These are phyloP conservation scores for Peromyscus nudipes DNA, from an alignment of 2,797 vertebrate species.

Conservation along the genomic window DNA sequence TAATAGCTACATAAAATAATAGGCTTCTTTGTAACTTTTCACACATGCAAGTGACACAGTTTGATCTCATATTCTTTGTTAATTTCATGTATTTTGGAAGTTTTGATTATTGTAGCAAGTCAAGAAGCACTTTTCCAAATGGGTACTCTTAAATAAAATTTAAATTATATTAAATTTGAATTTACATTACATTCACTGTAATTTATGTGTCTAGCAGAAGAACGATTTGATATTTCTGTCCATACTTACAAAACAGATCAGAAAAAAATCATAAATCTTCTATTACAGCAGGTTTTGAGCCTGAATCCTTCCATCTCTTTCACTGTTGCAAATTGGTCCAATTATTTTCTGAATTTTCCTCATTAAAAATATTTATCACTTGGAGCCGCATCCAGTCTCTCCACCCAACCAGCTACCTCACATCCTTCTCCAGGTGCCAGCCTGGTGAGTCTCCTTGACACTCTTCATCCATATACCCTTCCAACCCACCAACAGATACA, in stretches of 20 bases:
- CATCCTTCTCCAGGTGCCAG: neutral
- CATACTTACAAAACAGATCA: neutral
- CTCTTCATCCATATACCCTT: neutral
- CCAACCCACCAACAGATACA: neutral
- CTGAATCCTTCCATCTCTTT: neutral
- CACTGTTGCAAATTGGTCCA: neutral
- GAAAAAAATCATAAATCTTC: neutral
- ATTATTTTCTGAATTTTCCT: slow-evolving; percentile 41
- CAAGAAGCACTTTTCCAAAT: slow-evolving; percentile 43
- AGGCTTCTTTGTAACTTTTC: neutral
- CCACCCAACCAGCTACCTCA: neutral
- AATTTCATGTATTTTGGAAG: slow-evolving; percentile 28
- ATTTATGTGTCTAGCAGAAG: neutral
- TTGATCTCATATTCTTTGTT: neutral
- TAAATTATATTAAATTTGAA: neutral
- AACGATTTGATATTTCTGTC: neutral
- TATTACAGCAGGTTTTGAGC: neutral
- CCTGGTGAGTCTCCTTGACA: neutral
- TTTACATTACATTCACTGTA: neutral
- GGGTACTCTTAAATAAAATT: slow-evolving; percentile 21
- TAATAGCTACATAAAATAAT: neutral
- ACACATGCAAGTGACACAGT: neutral
- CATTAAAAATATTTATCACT: neutral
- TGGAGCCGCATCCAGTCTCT: too few species aligned
- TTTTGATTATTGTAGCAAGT: slow-evolving; percentile 54